Evolutionary conservation across 2,888 invertebrate genomes (phyloP).

Genomic region (Eupeodes latifasciatus): DNA sequence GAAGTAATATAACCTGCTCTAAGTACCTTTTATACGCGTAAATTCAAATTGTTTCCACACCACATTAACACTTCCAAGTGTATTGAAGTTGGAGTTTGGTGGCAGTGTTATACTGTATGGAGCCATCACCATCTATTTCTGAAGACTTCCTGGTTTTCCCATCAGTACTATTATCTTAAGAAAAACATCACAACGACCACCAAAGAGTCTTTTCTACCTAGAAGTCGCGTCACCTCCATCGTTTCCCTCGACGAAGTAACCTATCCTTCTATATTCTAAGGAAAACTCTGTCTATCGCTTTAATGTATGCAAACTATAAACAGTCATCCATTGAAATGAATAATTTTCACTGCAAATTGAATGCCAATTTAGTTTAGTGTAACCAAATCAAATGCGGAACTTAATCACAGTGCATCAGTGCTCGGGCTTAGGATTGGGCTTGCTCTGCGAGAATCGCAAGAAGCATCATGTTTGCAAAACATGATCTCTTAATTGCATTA

Average conservation of each 20-base stretch:
- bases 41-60: neutral
- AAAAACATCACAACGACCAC: slow-evolving; percentile 52
- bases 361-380: slow-evolving; percentile 71
- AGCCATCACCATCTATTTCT: slow-evolving; percentile 18
- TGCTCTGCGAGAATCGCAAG: slow-evolving; percentile 6
- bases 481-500: slow-evolving; percentile 74
- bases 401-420: slow-evolving; percentile 17
- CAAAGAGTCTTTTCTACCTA: neutral
- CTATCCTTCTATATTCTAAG: neutral
- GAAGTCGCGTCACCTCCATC: too few relatives aligned
- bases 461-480: slow-evolving; percentile 56
- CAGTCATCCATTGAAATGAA: slow-evolving; percentile 41
- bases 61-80: neutral
- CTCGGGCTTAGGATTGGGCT: neutral
- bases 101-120: neutral
- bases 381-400: slow-evolving; percentile 71
- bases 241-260: too few relatives aligned
- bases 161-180: slow-evolving; percentile 10
- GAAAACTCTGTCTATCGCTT: neutral
- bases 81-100: neutral
- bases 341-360: slow-evolving; percentile 65
- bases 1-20: neutral
- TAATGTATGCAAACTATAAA: slow-evolving; percentile 11
- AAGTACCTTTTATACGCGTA: neutral
- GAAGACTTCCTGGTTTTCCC: slow-evolving; percentile 48